Evolutionary conservation across 2,888 invertebrate species (phyloP).

Genomic region (Cylindroiulus punctatus): DNA sequence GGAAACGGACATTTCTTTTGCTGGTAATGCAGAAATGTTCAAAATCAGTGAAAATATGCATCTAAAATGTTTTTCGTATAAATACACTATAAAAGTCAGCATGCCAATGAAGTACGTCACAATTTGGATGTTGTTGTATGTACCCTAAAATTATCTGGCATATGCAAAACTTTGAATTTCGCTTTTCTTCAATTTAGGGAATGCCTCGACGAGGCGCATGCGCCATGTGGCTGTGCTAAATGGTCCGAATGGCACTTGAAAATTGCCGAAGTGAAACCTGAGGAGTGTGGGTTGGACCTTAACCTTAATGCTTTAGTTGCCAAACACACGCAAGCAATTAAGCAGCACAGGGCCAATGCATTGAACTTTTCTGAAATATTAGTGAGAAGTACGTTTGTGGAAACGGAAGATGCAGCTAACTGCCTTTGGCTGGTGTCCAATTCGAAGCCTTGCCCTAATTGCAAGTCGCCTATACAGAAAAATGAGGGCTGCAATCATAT

Average conservation of each 20-base stretch:
- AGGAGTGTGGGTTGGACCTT: conserved; percentile 68
- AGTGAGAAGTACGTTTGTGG: conserved; percentile 67
- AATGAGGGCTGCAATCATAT: conserved; percentile 79
- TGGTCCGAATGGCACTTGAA: conserved; percentile 74
- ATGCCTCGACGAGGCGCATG: conserved; percentile 73
- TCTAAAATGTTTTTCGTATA: no score
- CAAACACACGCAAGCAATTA: neutral
- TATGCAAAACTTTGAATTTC: neutral
- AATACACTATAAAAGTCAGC: no score
- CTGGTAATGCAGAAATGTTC: conserved; percentile 70
- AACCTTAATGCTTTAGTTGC: neutral
- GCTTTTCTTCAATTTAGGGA: conserved; percentile 66
- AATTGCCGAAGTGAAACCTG: conserved; percentile 74
- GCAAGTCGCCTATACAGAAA: conserved; percentile 77
- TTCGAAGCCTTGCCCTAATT: conserved; percentile 77
- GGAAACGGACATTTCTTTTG: conserved; percentile 78
- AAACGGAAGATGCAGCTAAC: conserved; percentile 73
- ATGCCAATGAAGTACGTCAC: no score
- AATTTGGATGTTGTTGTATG: neutral
- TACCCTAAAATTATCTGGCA: neutral
- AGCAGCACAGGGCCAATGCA: conserved; percentile 13
- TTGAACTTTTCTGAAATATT: conserved; percentile 62
- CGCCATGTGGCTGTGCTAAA: conserved; percentile 74
- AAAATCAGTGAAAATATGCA: no score
- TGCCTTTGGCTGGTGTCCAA: conserved; percentile 77